Conservation (phyloP, 2,113 vertebrate species). For the Todiramphus chloris region DNA sequence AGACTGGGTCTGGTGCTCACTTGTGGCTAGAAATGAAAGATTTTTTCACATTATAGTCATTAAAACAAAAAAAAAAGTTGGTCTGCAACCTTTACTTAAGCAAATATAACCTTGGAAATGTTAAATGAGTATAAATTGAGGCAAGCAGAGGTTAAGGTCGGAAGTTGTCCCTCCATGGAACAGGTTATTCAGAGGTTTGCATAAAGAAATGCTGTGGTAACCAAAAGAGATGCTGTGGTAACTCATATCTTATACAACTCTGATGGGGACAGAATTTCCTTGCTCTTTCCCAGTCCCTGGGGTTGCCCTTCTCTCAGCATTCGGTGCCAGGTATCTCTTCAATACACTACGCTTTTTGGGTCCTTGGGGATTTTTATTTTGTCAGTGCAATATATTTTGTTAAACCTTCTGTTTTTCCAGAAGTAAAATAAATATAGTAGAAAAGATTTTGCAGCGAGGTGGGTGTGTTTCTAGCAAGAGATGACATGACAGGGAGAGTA, state of each 20-base stretch:
- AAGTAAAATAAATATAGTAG: neutral
- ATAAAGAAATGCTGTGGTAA: too few species aligned
- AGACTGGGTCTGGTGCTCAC: neutral
- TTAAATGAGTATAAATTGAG: conserved; percentile 19
- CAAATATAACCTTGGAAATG: conserved; percentile 14
- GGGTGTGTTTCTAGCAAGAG: neutral
- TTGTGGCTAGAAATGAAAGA: neutral
- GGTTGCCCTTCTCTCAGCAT: neutral
- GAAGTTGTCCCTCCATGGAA: neutral
- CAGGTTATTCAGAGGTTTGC: neutral
- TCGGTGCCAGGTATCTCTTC: neutral
- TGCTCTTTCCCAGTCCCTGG: neutral
- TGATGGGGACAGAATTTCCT: neutral
- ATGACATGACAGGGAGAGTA: neutral
- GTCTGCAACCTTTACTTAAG: neutral
- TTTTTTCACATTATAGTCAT: neutral
- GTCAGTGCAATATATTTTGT: neutral
- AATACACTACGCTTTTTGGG: neutral
- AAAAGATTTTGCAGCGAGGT: neutral
- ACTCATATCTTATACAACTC: neutral
- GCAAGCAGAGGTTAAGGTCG: neutral
- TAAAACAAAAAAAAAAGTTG: neutral
- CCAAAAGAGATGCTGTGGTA: neutral
- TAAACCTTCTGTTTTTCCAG: neutral
- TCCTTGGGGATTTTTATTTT: neutral